Evolutionary conservation across 2,113 vertebrate genomes (phyloP), one percentile per base, ranked within the genome.

Genomic region (Hiodon alosoides): DNA sequence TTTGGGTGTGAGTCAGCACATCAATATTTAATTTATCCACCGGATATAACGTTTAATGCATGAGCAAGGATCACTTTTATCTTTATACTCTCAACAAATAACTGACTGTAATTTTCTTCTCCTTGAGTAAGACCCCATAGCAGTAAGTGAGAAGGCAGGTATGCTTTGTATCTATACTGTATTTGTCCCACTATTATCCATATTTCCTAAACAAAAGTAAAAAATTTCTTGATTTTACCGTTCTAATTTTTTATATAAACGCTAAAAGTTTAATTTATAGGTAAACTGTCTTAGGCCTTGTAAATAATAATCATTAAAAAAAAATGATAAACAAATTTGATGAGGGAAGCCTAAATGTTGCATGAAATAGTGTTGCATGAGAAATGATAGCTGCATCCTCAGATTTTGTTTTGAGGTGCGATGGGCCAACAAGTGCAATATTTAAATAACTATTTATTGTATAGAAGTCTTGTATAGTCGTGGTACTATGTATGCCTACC

Each of bases 361-460:
- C 92, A 93, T 94, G 92, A 90, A 88, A 88, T 90, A 87, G 86
- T 85, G 90, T 87, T 87, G 86, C 87, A 87, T 88, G 67, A 71
- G 70, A 47, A 79, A 89, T 80, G 74, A 69, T 80, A 81, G 80
- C 75, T 82, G 91, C 91, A 88, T 90, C 91, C 93, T 94, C 92
- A 90, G 81, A 82, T 75, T 7, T 73, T 71, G 13, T 74, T 87
- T 76, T 91, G 93, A 93, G 94, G 90, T 88, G 92, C 89, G 87
- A 92, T 93, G 92, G 94, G 94, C 94, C 94, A 95, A 91, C 91
- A 94, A 91, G 94, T 95, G 94, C 94, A 95, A 95, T 95, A 95
- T 94, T 95, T 91, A 88, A 91, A 88, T 87, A 93, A 86, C 90
- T 93, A 89, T 86, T 92, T 86, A 85, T 85, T 94, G 93, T 94